Conservation (phyloP, 2,888 invertebrate genomes). For the Blastobasis lacticolella region DNA sequence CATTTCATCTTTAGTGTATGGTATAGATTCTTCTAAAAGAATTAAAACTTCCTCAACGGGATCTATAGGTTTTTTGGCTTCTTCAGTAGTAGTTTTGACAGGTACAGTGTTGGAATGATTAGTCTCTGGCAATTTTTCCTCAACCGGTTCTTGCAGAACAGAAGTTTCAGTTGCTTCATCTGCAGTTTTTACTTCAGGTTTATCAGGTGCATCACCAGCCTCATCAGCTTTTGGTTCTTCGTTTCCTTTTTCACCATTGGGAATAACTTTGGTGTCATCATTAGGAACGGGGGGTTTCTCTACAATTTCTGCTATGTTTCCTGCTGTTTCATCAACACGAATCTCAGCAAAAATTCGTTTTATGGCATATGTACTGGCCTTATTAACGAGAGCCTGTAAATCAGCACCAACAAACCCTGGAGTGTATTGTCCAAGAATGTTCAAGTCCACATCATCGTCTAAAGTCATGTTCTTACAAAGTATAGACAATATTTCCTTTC, state of each 20-base stretch:
- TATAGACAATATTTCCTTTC: constrained; percentile 83
- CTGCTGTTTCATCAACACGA: constrained; percentile 21
- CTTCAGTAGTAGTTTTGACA: constrained; percentile 17
- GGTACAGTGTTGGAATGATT: constrained; percentile 8
- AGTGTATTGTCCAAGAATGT: constrained; percentile 85
- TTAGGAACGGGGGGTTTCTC: constrained; percentile 17
- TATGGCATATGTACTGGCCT: constrained; percentile 91
- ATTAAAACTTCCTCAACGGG: constrained; percentile 71
- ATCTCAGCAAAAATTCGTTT: constrained; percentile 72
- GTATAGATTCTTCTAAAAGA: constrained; percentile 79
- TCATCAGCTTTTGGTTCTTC: constrained; percentile 21
- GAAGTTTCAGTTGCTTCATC: constrained; percentile 25
- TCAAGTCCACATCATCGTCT: constrained; percentile 80
- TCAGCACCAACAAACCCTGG: constrained; percentile 98
- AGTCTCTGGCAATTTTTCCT: constrained; percentile 16
- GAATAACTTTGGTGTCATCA: constrained; percentile 34
- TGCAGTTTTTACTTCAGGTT: constrained; percentile 14
- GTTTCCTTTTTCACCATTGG: constrained; percentile 55
- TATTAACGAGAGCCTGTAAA: constrained; percentile 87
- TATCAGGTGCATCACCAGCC: background rate
- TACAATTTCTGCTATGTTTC: constrained; percentile 17
- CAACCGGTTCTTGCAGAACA: constrained; percentile 21
- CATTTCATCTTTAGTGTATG: constrained; percentile 77
- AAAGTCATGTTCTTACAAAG: constrained; percentile 82
- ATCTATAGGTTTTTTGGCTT: constrained; percentile 22